phyloP scores from a whole-genome alignment of 2,888 invertebrate species.

The Stenotaenia linearis region DNA sequence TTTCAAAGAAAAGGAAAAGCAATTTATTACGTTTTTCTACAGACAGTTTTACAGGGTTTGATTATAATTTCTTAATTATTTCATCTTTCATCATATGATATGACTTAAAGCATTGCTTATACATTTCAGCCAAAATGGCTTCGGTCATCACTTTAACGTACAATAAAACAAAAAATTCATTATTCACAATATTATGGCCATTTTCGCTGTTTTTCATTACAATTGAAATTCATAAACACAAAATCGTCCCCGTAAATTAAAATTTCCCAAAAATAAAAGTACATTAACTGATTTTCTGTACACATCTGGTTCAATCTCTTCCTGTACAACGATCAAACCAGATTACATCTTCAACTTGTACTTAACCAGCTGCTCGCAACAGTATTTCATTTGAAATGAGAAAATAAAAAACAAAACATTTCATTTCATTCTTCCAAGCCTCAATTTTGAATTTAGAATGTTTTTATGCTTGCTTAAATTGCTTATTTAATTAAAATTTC shows the following conservation, averaged over 20 bases:
- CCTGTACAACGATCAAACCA: conserved; percentile 15
- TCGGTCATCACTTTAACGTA: no score
- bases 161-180: neutral
- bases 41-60: neutral
- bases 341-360: neutral
- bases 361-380: neutral
- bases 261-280: neutral
- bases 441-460: neutral
- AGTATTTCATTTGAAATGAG: neutral
- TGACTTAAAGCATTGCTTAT: conserved; percentile 5
- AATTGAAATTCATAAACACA: neutral
- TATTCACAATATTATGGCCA: neutral
- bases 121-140: neutral
- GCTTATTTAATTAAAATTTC: neutral
- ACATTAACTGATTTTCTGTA: neutral
- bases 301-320: neutral
- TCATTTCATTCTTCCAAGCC: neutral
- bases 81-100: neutral
- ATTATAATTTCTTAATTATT: neutral
- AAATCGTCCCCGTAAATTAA: neutral
- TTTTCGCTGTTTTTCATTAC: neutral
- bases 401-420: neutral
- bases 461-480: neutral
- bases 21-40: neutral
- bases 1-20: conserved; percentile 8